Percentiles rank a stretch among this genome's conserved stretches.
phyloP scores from a whole-genome alignment of 1,140 invertebrate genomes.

The Bombyx mandarina region DNA sequence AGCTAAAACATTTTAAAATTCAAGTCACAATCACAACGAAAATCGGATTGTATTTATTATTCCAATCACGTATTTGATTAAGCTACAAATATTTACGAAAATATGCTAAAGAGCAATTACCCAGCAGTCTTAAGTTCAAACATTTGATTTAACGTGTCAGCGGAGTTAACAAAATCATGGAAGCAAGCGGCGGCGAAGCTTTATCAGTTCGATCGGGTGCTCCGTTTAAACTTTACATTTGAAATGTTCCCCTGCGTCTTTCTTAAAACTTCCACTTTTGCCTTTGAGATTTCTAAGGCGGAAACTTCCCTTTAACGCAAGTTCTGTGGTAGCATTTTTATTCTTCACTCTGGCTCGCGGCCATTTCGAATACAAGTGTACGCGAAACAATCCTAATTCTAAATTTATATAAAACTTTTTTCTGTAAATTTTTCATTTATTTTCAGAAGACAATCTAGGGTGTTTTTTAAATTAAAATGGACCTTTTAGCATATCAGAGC shows the following conservation, averaged over 20 bases:
- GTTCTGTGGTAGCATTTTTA: conserved; percentile 25
- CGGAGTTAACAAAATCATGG: conserved; percentile 29
- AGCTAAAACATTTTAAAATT: no score
- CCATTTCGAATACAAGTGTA: conserved; percentile 18
- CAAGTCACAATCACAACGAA: no score
- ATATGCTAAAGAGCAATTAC: background rate
- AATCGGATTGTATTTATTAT: background rate
- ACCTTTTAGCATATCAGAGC: no score
- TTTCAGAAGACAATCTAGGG: no score
- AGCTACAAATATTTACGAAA: conserved; percentile 5
- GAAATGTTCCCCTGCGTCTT: conserved; percentile 31
- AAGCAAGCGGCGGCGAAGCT: conserved; percentile 24
- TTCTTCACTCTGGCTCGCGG: conserved; percentile 16
- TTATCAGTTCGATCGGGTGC: conserved; percentile 29
- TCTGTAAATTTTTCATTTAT: no score
- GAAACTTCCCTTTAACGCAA: conserved; percentile 34
- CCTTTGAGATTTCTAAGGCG: conserved; percentile 41
- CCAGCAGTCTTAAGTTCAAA: conserved; percentile 3
- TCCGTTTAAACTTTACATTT: conserved; percentile 35
- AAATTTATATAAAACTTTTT: no score
- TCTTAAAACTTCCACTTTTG: conserved; percentile 36
- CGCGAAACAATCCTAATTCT: no score
- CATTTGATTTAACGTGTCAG: conserved; percentile 17
- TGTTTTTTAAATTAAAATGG: no score
- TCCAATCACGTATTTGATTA: conserved; percentile 2